phyloP scores from a whole-genome alignment of 2,797 vertebrate species.

The Heteromormyrus szaboi region DNA sequence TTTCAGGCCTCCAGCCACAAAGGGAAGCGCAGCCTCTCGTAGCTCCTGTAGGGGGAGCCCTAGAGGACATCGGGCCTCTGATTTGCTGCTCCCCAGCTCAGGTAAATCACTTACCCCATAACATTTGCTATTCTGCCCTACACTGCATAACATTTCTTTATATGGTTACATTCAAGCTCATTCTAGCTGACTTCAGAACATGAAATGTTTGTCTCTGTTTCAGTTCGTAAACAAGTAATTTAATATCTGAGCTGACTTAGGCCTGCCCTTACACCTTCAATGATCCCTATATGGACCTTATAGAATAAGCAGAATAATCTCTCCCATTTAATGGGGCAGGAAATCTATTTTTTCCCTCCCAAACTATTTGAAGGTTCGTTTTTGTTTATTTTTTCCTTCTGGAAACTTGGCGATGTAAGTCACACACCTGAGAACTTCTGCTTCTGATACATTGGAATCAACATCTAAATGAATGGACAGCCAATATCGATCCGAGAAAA shows the following conservation, averaged over 20 bases:
- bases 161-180: neutral
- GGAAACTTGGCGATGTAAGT: neutral
- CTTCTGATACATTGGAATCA: neutral
- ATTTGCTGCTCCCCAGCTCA: neutral
- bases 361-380: neutral
- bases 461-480: neutral
- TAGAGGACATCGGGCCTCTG: neutral
- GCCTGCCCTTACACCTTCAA: neutral
- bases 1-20: neutral
- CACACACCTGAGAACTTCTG: neutral
- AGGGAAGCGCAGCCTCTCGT: neutral
- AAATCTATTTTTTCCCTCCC: neutral
- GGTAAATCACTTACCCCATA: neutral
- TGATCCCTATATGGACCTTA: neutral
- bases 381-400: neutral
- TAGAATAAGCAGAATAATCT: neutral
- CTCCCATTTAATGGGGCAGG: neutral
- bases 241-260: neutral
- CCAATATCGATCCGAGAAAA: neutral
- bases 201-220: neutral
- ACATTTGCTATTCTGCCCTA: neutral
- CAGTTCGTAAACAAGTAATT: neutral
- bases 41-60: neutral
- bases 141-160: neutral
- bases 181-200: neutral